Percentiles rank a stretch among this genome's conserved stretches.
These are phyloP conservation scores for Papilio elwesi DNA, from an alignment of 2,888 invertebrate species.

Conservation along the genomic window DNA sequence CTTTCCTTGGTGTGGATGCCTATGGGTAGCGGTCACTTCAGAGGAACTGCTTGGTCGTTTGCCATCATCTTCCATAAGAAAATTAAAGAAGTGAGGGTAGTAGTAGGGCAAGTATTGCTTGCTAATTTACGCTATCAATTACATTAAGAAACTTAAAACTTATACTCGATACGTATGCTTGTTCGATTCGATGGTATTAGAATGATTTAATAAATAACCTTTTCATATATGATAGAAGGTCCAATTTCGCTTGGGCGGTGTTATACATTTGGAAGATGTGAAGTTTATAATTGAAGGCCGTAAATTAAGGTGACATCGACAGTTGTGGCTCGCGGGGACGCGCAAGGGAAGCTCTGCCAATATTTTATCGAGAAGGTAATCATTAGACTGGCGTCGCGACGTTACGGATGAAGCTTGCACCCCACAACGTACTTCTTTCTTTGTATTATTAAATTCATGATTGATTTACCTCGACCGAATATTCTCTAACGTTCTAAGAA, in stretches of 20 bases:
- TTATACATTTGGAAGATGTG: conserved; percentile 57
- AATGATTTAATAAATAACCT: background rate
- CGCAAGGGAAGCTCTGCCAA: conserved; percentile 68
- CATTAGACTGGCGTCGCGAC: too few species aligned
- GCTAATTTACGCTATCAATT: background rate
- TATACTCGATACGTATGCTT: background rate
- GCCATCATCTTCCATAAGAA: too few species aligned
- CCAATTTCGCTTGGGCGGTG: background rate
- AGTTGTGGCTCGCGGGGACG: conserved; percentile 75
- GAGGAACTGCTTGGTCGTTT: too few species aligned
- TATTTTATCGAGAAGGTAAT: conserved; percentile 80
- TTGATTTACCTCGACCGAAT: conserved; percentile 50
- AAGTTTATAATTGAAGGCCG: conserved; percentile 84
- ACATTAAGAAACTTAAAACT: background rate
- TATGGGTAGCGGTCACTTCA: too few species aligned
- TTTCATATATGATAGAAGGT: background rate
- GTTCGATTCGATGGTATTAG: background rate
- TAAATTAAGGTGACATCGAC: conserved; percentile 85
- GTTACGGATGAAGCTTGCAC: conserved; percentile 63
- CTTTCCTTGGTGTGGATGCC: too few species aligned
- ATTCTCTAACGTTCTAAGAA: conserved; percentile 10
- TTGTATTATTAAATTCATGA: conserved; percentile 61
- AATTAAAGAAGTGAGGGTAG: too few species aligned
- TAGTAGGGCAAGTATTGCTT: background rate
- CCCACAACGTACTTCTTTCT: conserved; percentile 61